Percentiles rank a stretch among this genome's conserved stretches.
phyloP scores from a whole-genome alignment of 1,140 invertebrate genomes.

The Metaphire vulgaris region DNA sequence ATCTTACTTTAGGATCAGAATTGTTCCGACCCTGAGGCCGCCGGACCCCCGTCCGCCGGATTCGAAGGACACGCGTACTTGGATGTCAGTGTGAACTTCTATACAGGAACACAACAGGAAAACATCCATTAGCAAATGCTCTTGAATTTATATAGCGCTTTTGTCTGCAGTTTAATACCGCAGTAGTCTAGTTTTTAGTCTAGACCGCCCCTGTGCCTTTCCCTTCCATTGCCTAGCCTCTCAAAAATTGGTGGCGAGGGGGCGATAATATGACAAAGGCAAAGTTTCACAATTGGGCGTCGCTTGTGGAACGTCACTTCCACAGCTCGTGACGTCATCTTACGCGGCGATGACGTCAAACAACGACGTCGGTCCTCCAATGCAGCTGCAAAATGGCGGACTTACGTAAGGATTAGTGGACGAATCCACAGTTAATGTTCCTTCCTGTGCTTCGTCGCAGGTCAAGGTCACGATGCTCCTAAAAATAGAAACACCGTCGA shows the following conservation, averaged over 20 bases:
- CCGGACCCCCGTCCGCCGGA: not conserved
- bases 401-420: not conserved
- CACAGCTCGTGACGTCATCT: too few species aligned
- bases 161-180: not conserved
- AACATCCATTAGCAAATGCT: not conserved
- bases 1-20: not conserved
- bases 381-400: not conserved
- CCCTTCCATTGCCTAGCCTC: not conserved
- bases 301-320: too few species aligned
- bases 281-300: too few species aligned
- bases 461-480: not conserved
- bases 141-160: not conserved
- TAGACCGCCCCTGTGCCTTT: not conserved
- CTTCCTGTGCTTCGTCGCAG: not conserved
- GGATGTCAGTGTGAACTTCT: not conserved
- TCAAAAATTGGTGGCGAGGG: too few species aligned
- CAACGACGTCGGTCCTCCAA: not conserved
- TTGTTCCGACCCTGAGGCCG: not conserved
- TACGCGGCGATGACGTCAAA: too few species aligned
- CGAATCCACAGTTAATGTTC: not conserved
- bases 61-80: not conserved
- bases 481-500: too few species aligned
- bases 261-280: too few species aligned
- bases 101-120: not conserved
- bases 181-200: not conserved